Percentiles rank a stretch among this genome's conserved stretches.
These are phyloP conservation scores for Hirtodrosophila duncani DNA, from an alignment of 2,888 invertebrate genomes.

Conservation along the genomic window DNA sequence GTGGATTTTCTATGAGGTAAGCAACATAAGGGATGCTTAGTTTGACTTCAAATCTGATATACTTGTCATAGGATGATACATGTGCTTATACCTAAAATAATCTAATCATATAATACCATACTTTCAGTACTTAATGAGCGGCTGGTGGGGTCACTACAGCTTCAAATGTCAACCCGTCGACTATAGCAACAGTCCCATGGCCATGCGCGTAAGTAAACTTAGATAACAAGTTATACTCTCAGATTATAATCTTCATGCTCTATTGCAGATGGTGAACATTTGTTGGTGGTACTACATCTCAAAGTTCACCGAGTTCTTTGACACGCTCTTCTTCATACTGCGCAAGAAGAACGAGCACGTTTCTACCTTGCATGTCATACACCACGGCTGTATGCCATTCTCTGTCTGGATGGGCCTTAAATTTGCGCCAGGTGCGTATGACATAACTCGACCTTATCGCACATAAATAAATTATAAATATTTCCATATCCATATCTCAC, in stretches of 20 bases:
- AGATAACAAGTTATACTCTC: too few species aligned
- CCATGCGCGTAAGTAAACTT: constrained; percentile 82
- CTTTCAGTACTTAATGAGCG: constrained; percentile 83
- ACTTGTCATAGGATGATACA: too few species aligned
- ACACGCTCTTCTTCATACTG: constrained; percentile 97
- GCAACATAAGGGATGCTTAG: constrained; percentile 27
- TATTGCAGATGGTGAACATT: constrained; percentile 89
- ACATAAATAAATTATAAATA: constrained; percentile 6
- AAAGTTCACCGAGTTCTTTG: constrained; percentile 97
- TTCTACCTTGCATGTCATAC: constrained; percentile 95
- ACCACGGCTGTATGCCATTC: constrained; percentile 98
- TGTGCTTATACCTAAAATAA: too few species aligned
- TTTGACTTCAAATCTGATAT: too few species aligned
- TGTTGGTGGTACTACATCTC: constrained; percentile 99
- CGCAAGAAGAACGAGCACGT: constrained; percentile 96
- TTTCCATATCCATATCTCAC: not conserved
- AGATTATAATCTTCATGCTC: constrained; percentile 41
- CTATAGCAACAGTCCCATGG: constrained; percentile 85
- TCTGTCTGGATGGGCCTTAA: constrained; percentile 97
- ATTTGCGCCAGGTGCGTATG: constrained; percentile 90
- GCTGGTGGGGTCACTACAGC: constrained; percentile 90
- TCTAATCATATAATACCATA: too few species aligned
- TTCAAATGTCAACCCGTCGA: constrained; percentile 93
- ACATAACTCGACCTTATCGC: too few species aligned
- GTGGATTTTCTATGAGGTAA: constrained; percentile 95